Evolutionary conservation across 1,140 invertebrate species (phyloP), one percentile per base, ranked within the genome.

Genomic region (Caenorhabditis brenneri): DNA sequence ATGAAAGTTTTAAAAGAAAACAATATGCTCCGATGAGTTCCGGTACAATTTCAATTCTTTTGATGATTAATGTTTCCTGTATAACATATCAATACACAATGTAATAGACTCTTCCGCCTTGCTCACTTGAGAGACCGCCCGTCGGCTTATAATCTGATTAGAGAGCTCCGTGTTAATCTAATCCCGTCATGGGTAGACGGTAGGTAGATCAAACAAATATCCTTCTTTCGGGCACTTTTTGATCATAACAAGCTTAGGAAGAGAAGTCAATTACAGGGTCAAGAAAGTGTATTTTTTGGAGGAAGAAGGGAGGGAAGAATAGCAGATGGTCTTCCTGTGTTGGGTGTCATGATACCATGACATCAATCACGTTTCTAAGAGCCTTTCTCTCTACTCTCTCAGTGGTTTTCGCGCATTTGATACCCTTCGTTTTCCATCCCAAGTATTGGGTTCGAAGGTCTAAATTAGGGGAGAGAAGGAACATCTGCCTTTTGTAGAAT

Each of bases 381-480:
- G 65, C 10, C 2, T 24, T 9, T n/a, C n/a, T 24, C 31, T 74
- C 65, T 3, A 10, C n/a, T n/a, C 36, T 42, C 58, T 74, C 65
- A 74, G 65, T 39, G 33, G 65, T 74, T 74, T 74, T 74, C 65
- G 65, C 65, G 65, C 65, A 74, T 74, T 74, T 74, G 65, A 74
- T 74, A 74, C 65, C 65, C 65, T 74, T 74, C 58, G 7, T 31
- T 27, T 42, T 7, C 65, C 12, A 7, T 27, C 2, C 65, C n/a
- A 74, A 42, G 33, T 42, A 39, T 39, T n/a, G 19, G 36, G 65
- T 22, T 74, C 22, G 65, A 74, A 74, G 36, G 29, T 15, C 65
- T 74, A 46, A 74, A 74, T 74, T 74, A 74, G 33, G 29, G 31
- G 31, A n/a, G n/a, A 39, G 29, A 16, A 33, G 33, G 36, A 74